These are phyloP conservation scores for western clawed frog (Xenopus tropicalis) DNA, from an alignment of 2,113 vertebrate genomes.

Conservation along the genomic window DNA sequence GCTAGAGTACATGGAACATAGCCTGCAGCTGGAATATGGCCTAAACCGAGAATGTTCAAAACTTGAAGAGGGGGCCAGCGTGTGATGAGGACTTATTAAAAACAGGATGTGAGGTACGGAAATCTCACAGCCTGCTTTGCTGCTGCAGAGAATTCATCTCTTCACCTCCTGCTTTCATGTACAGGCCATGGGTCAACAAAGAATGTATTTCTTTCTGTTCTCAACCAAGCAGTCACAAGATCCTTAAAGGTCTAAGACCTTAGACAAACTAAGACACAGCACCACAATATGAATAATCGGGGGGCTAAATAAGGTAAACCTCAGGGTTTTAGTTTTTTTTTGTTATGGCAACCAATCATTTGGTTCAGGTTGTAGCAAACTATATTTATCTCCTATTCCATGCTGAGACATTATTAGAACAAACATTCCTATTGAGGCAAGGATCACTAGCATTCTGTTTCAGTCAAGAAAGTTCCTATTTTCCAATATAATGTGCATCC, in stretches of 20 bases:
- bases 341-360: too few species aligned
- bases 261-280: not conserved
- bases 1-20: conserved; percentile 87
- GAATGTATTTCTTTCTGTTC: not conserved
- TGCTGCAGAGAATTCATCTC: not conserved
- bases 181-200: not conserved
- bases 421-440: not conserved
- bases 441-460: too few species aligned
- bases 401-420: too few species aligned
- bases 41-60: conserved; percentile 59
- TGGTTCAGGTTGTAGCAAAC: too few species aligned
- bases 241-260: not conserved
- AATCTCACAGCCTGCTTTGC: conserved; percentile 48
- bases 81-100: conserved; percentile 43
- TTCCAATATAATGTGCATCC: too few species aligned
- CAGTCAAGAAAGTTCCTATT: too few species aligned
- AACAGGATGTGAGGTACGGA: conserved; percentile 40
- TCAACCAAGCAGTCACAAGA: not conserved
- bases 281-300: too few species aligned
- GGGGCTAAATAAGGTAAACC: not conserved
- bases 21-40: conserved; percentile 63
- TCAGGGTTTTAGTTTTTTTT: not conserved
- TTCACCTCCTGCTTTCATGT: not conserved
- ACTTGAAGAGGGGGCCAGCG: conserved; percentile 52
- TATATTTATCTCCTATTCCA: too few species aligned